phyloP scores from a whole-genome alignment of 2,797 vertebrate species.

The Coregonus suidteri region DNA sequence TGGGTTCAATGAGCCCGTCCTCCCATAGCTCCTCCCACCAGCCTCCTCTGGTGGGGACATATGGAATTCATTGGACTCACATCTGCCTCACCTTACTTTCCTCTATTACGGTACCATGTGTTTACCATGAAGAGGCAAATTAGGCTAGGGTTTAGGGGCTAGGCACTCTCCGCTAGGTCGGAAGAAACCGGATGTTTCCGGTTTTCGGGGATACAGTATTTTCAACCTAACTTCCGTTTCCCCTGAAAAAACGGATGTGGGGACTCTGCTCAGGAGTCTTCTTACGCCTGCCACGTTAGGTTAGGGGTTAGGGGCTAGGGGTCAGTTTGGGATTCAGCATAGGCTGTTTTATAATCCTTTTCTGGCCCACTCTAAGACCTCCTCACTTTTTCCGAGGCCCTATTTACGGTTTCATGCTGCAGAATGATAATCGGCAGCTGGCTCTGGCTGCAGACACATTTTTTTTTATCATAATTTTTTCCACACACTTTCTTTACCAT shows the following conservation, averaged over 20 bases:
- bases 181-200: no score
- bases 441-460: slow-evolving; percentile 44
- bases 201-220: no score
- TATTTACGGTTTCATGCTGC: slow-evolving; percentile 53
- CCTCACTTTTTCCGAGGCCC: slow-evolving; percentile 75
- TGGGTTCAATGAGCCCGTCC: no score
- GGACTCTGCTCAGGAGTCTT: neutral
- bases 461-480: neutral
- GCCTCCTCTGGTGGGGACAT: slow-evolving; percentile 41
- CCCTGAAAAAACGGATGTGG: no score
- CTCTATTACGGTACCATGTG: slow-evolving; percentile 2
- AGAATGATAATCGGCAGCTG: slow-evolving; percentile 57
- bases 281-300: no score
- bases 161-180: neutral
- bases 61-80: slow-evolving; percentile 56
- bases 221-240: no score
- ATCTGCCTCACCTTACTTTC: slow-evolving; percentile 29
- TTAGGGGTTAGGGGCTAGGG: neutral
- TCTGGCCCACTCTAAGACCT: slow-evolving; percentile 53
- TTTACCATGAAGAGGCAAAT: slow-evolving; percentile 21
- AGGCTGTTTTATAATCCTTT: slow-evolving; percentile 63
- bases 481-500: neutral
- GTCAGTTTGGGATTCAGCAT: slow-evolving; percentile 17
- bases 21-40: no score
- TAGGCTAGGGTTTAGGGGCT: neutral